These are phyloP conservation scores for Balanococcus diminutus DNA, from an alignment of 2,888 invertebrate genomes.

Conservation along the genomic window DNA sequence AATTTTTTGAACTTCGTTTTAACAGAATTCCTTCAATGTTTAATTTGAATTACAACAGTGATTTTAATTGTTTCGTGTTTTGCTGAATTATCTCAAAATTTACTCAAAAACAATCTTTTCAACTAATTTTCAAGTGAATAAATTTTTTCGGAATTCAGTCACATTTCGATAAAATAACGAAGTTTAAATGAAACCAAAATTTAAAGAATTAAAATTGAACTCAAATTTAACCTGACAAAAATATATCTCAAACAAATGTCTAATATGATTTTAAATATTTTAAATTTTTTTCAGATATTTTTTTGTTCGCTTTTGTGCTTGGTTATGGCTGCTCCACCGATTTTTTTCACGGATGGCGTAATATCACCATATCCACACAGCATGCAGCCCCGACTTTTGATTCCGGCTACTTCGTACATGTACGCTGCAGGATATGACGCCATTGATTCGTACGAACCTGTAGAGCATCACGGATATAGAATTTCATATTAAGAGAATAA, in stretches of 20 bases:
- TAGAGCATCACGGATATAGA: slow-evolving; percentile 61
- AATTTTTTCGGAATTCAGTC: too few relatives aligned
- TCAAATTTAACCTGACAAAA: too few relatives aligned
- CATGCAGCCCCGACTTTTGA: slow-evolving; percentile 49
- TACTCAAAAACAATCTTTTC: too few relatives aligned
- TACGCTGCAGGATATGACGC: slow-evolving; percentile 60
- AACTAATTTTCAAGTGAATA: too few relatives aligned
- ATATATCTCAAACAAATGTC: background rate
- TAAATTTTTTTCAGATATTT: slow-evolving; percentile 28
- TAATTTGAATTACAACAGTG: too few relatives aligned
- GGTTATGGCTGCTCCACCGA: slow-evolving; percentile 38
- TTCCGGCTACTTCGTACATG: slow-evolving; percentile 58
- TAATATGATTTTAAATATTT: background rate
- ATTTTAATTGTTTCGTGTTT: too few relatives aligned
- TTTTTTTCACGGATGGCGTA: slow-evolving; percentile 36
- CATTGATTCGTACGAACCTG: slow-evolving; percentile 60
- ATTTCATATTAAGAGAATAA: slow-evolving; percentile 60
- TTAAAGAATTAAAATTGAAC: too few relatives aligned
- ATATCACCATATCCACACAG: slow-evolving; percentile 21
- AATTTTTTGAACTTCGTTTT: too few relatives aligned
- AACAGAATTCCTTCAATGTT: too few relatives aligned
- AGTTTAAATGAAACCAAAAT: too few relatives aligned
- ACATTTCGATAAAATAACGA: too few relatives aligned
- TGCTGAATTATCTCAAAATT: too few relatives aligned
- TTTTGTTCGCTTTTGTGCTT: slow-evolving; percentile 1